Percentiles rank a stretch among this genome's conserved stretches.
Evolutionary conservation across 2,113 vertebrate species (phyloP).

Genomic region (Catagonus wagneri): DNA sequence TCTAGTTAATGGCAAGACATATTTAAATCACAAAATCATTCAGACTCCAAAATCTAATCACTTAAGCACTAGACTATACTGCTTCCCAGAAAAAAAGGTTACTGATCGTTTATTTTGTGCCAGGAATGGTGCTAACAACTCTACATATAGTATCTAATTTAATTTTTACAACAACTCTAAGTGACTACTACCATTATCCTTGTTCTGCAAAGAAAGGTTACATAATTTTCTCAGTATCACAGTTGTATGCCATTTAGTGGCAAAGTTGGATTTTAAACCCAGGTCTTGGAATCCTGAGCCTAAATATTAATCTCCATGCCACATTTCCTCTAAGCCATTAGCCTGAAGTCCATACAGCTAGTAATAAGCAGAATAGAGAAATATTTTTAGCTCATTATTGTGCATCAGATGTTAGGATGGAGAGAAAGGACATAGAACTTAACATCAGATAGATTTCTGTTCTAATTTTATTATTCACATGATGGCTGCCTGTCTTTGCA

Average conservation of each 20-base stretch:
- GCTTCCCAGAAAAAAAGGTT: not conserved
- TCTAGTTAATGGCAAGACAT: not conserved
- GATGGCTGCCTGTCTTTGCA: not conserved
- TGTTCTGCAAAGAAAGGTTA: not conserved
- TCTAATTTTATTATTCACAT: slow-evolving; percentile 2
- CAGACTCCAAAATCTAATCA: not conserved
- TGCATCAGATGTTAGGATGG: not conserved
- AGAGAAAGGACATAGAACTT: not conserved
- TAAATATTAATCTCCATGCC: not conserved
- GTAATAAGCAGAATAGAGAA: not conserved
- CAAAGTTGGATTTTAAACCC: not conserved
- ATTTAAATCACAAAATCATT: not conserved
- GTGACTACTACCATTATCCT: too few species aligned
- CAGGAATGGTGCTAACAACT: not conserved
- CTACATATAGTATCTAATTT: not conserved
- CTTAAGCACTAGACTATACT: not conserved
- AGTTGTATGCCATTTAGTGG: not conserved
- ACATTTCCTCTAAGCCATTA: not conserved
- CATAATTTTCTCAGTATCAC: not conserved
- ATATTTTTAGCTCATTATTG: not conserved
- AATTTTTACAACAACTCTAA: not conserved
- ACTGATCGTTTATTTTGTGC: not conserved
- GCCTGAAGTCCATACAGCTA: not conserved
- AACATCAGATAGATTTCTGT: not conserved
- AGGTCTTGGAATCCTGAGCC: not conserved